Base-by-base conservation (phyloP, 2,797 vertebrate genomes). In the Enteromius argenteus region DNA sequence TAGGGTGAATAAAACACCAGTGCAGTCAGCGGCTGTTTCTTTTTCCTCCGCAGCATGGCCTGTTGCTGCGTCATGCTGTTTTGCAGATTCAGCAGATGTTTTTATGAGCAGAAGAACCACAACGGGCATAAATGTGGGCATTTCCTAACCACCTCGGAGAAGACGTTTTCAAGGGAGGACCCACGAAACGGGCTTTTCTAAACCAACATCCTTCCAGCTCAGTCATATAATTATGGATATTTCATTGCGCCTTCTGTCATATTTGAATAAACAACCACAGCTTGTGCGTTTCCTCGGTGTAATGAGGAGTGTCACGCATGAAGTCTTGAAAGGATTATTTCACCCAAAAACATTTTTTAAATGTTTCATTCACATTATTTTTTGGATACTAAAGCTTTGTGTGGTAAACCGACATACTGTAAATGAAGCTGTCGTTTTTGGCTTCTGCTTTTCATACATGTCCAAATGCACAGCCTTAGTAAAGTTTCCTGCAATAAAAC, bases 21-120 rank as follows among this genome's bases (percentile, higher is more conserved):
- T 37, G 37, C 49, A 74, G 69, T 87, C 80, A 89, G 49, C 89
- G 87, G 77, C 88, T 53, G 32, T 27, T 80, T 79, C 60, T 74
- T 46, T 32, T 51, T 3, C 7, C 35, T 49, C 17, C 42, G 6
- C 21, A 19, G 56, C 66, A 62, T 79, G 80, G 71, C 90, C 87
- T 85, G 71, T 87, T 87, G 88, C 86, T 89, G 91, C 91, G 90
- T 89, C 84, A 85, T 84, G 79, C 83, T 75, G 84, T 76, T 87
- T 81, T 86, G 84, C 56, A 80, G 51, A 62, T 84, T 77, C 35
- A 77, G 72, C 79, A 89, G 79, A 89, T 91, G 85, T 90, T 91
- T 90, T 83, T 87, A 84, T 85, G 79, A 83, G 85, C 84, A 83
- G 74, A 85, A 86, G 85, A 90, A 88, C 88, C 86, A 87, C 76